Evolutionary conservation across 2,797 vertebrate species (phyloP).

Genomic region (Darevskia nairensis): DNA sequence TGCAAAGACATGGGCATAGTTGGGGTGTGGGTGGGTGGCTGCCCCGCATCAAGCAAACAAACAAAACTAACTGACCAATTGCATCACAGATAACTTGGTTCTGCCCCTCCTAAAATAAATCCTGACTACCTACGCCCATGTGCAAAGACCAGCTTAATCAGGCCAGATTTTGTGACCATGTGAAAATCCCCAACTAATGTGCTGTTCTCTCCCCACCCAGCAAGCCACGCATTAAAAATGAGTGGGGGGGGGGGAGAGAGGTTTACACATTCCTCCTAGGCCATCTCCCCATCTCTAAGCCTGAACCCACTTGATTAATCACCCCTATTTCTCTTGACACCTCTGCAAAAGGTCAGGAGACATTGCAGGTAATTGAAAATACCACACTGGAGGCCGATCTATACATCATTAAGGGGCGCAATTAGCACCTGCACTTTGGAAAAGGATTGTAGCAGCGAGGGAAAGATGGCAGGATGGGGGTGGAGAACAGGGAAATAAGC

Average conservation of each 20-base stretch:
- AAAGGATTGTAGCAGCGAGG: not conserved
- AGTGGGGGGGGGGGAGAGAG: too few species aligned
- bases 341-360: conserved; percentile 58
- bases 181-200: not conserved
- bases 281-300: conserved; percentile 14
- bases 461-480: not conserved
- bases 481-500: not conserved
- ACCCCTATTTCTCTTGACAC: conserved; percentile 39
- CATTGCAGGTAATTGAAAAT: conserved; percentile 55
- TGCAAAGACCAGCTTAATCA: not conserved
- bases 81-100: too few species aligned
- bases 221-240: not conserved
- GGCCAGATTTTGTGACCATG: not conserved
- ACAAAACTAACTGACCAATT: too few species aligned
- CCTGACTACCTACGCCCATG: too few species aligned
- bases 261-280: not conserved
- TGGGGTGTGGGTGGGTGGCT: too few species aligned
- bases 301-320: conserved; percentile 57
- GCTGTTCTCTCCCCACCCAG: not conserved
- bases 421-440: conserved; percentile 35
- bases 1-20: not conserved
- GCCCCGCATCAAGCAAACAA: too few species aligned
- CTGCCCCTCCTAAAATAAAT: too few species aligned
- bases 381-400: conserved; percentile 31
- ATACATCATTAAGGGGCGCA: conserved; percentile 50